Base-by-base conservation (phyloP, 92 coral and sea anemone species). In the Siderastrea siderea region DNA sequence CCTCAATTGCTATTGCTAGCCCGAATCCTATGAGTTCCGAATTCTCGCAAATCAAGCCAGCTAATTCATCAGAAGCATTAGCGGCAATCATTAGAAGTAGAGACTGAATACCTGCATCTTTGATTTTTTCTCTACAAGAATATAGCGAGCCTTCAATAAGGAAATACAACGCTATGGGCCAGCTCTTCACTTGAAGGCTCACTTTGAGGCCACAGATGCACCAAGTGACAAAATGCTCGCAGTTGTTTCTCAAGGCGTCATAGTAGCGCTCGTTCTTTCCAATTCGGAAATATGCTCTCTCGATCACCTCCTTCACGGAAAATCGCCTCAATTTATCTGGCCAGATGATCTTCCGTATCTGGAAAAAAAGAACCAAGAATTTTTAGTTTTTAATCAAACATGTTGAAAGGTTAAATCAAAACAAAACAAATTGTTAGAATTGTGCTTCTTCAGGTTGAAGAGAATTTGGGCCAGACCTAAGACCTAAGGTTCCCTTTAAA, bases 171-270 rank as follows among this genome's bases (percentile, higher is more conserved):
- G 12, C 7, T 2, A 67, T 14, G 71, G 5, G 43, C 71, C 71
- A 67, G 12, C 48, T 43, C 11, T 67, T 44, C 3, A 67, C 50
- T 45, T 57, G 84, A 66, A 57, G 57, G 54, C 69, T 61, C 15
- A 57, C 54, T 2, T 61, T 77, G 0, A 50, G 67, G 2, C 65
- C 84, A 7, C 84, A 79, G 3, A 60, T 57, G 44, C 84, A 15
- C 84, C 84, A 79, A 66, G 70, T 79, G 6, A 79, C 84, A 53
- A 79, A 79, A 46, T 66, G 70, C 70, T 79, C 72, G 67, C 84
- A 79, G 50, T 79, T 79, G 65, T 79, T 79, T 16, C 14, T 57
- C 54, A 17, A 13, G 14, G 61, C 2, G 45, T 61, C 57, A 3
- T 79, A 79, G 8, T 8, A 79, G 53, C 5, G 1, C 44, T 79